Base-by-base conservation (phyloP, 1,140 invertebrate genomes). In the Drepana arcuata region DNA sequence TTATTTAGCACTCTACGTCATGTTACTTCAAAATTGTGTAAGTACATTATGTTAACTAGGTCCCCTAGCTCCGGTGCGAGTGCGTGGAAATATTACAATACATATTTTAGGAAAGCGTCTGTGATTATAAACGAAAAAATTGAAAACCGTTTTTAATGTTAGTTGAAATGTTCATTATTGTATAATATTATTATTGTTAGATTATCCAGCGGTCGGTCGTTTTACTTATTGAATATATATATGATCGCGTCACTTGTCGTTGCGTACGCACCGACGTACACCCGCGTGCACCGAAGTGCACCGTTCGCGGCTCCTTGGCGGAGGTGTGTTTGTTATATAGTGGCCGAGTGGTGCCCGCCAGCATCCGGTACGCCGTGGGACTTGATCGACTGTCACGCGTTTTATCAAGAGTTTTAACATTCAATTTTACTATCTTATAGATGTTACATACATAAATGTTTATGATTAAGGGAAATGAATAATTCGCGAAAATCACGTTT, bases 61-160 rank as follows among this genome's bases (percentile, higher is more conserved):
- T 67, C 69, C 70, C 57, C 68, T 63, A 64, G 63, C 48, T 65
- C 63, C 61, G 65, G 72, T 73, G 69, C 63, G 63, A 57, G 58
- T 62, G 54, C 48, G 50, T 49, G 42, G 63, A 70, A 72, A 67
- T 66, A 62, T 65, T 67, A 69, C 53, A 66, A 58, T 74, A 74
- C 71, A 81, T 75, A 79, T 73, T 77, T 78, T 74, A 78, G 70
- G 66, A 78, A 81, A 81, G 68, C 74, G 77, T 81, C 77, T 81
- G 77, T 81, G 77, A 81, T 81, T 78, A 72, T 77, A 72, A 75
- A 71, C 56, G 72, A 74, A 63, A 63, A 72, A 80, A 73, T 66
- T 63, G 67, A 74, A 68, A 59, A 64, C 67, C 53, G 57, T 74
- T 72, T 47, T 68, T 68, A 66, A 64, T 64, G 58, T 70, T 70